Percentiles rank a stretch among this genome's conserved stretches.
phyloP scores from a whole-genome alignment of 1,140 invertebrate species.

The Leptopilina boulardi region DNA sequence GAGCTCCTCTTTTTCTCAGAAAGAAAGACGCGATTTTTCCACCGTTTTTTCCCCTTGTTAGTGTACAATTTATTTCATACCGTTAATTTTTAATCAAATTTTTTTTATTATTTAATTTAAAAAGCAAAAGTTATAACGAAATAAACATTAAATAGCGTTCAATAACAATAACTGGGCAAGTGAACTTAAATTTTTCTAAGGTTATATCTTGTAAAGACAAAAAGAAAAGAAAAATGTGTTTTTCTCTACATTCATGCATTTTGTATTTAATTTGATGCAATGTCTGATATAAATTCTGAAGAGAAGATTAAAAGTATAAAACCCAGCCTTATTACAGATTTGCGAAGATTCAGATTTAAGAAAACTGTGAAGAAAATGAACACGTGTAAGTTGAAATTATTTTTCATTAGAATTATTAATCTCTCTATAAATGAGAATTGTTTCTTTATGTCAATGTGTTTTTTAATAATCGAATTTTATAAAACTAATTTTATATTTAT shows the following conservation, averaged over 20 bases:
- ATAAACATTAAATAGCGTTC: not conserved
- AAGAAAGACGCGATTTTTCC: not conserved
- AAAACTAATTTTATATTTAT: not conserved
- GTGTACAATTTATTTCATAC: not conserved
- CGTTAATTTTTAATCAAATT: not conserved
- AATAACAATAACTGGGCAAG: not conserved
- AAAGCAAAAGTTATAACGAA: not conserved
- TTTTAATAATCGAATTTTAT: too few species aligned
- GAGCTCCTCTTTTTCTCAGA: not conserved
- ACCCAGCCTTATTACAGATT: conserved; percentile 2
- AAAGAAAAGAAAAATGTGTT: not conserved
- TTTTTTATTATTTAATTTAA: not conserved
- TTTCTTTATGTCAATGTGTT: not conserved
- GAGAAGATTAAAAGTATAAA: not conserved
- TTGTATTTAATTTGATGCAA: conserved; percentile 32
- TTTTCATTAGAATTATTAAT: not conserved
- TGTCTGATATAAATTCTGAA: conserved; percentile 35
- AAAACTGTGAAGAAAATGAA: conserved; percentile 34
- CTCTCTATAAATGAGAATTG: not conserved
- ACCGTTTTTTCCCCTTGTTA: not conserved
- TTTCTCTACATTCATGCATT: not conserved
- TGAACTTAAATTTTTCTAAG: not conserved
- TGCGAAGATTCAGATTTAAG: conserved; percentile 40
- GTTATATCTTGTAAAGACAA: not conserved
- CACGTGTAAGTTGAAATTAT: conserved; percentile 34